phyloP scores from a whole-genome alignment of 2,888 invertebrate genomes.

The Diachrysia chrysitis region DNA sequence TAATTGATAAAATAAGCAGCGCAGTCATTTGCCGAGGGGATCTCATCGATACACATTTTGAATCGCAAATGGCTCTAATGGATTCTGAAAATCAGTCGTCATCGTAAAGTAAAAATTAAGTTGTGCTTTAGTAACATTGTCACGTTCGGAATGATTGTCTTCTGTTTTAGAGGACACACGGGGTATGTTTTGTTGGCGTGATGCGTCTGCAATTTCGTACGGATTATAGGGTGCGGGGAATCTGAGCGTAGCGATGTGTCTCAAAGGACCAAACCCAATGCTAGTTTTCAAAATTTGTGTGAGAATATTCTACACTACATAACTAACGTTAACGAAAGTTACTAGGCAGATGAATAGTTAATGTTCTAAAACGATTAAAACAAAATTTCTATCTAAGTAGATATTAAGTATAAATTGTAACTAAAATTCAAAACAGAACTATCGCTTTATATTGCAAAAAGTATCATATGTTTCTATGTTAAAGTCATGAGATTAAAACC shows the following conservation, averaged over 20 bases:
- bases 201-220: slow-evolving; percentile 24
- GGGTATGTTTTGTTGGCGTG: slow-evolving; percentile 26
- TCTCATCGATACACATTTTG: slow-evolving; percentile 63
- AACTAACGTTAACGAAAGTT: background rate
- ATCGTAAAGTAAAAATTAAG: slow-evolving; percentile 71
- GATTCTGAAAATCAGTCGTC: slow-evolving; percentile 65
- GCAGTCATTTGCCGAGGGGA: slow-evolving; percentile 54
- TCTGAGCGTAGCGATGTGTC: slow-evolving; percentile 28
- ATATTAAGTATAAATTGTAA: too few relatives aligned
- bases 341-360: too few relatives aligned
- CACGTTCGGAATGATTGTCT: slow-evolving; percentile 64
- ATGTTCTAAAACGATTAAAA: too few relatives aligned
- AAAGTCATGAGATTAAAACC: too few relatives aligned
- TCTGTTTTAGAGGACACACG: slow-evolving; percentile 38
- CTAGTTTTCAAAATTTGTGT: slow-evolving; percentile 16
- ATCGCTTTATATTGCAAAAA: too few relatives aligned
- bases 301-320: background rate
- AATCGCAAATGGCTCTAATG: slow-evolving; percentile 67
- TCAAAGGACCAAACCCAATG: slow-evolving; percentile 15
- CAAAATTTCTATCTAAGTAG: too few relatives aligned
- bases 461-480: too few relatives aligned
- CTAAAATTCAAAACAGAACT: too few relatives aligned
- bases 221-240: slow-evolving; percentile 24
- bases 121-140: slow-evolving; percentile 65
- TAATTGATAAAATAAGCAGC: slow-evolving; percentile 65